Percentiles rank a stretch among this genome's conserved stretches.
phyloP scores from a whole-genome alignment of 2,113 vertebrate genomes.

The Anhinga anhinga region DNA sequence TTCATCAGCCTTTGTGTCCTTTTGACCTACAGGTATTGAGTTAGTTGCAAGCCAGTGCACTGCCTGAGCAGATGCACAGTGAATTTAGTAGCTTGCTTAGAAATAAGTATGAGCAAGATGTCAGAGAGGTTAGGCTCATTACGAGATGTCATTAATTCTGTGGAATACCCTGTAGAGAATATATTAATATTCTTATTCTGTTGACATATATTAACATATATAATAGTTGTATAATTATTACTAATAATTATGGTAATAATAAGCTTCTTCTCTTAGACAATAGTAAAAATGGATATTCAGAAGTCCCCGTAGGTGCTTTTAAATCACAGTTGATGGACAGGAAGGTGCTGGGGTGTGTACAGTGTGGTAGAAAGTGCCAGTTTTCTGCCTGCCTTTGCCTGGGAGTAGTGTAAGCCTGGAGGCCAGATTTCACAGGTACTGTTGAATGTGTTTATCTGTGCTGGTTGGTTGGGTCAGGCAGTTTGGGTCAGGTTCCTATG shows the following conservation, averaged over 20 bases:
- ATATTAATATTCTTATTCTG: constrained; percentile 50
- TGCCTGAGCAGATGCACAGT: background rate
- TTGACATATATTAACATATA: constrained; percentile 62
- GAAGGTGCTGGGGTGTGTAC: background rate
- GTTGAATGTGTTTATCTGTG: background rate
- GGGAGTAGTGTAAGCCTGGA: background rate
- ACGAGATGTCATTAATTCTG: constrained; percentile 42
- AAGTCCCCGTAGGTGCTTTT: background rate
- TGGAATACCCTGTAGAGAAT: constrained; percentile 44
- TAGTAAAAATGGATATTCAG: background rate
- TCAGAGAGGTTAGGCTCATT: constrained; percentile 30
- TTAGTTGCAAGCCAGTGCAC: background rate
- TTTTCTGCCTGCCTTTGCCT: background rate
- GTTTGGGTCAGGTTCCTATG: background rate
- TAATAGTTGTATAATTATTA: constrained; percentile 64
- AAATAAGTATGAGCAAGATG: constrained; percentile 30
- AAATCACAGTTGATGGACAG: background rate
- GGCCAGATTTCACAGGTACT: background rate
- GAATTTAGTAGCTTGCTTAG: constrained; percentile 14
- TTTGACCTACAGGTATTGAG: background rate
- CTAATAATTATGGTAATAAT: constrained; percentile 30
- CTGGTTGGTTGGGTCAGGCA: background rate
- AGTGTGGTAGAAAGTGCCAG: background rate
- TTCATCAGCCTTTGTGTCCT: background rate
- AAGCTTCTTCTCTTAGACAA: background rate